These are phyloP conservation scores for Archips xylosteana DNA, from an alignment of 2,888 invertebrate species.

Conservation along the genomic window DNA sequence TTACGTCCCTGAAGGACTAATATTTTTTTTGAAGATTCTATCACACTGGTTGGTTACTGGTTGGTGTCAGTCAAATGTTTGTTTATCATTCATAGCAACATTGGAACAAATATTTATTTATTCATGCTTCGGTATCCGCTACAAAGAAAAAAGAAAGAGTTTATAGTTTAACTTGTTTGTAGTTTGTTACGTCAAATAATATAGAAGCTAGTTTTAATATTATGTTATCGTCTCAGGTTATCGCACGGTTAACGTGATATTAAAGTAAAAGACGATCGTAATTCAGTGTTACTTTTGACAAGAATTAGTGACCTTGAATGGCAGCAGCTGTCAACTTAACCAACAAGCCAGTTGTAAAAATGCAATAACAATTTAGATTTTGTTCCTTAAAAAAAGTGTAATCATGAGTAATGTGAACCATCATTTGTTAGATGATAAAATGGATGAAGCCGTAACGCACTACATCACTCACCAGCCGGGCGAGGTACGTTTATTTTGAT, in stretches of 20 bases:
- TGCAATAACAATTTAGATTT: slow-evolving; percentile 49
- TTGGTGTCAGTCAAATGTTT: too few species aligned
- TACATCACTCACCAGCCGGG: slow-evolving; percentile 74
- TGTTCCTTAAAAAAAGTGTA: slow-evolving; percentile 39
- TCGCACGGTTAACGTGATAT: too few species aligned
- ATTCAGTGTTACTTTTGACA: slow-evolving; percentile 30
- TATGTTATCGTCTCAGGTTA: not conserved
- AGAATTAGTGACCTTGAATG: slow-evolving; percentile 52
- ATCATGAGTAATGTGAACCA: slow-evolving; percentile 69
- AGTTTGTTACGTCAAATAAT: not conserved
- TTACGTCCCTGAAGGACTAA: too few species aligned
- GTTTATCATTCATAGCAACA: slow-evolving; percentile 15
- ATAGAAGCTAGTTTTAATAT: not conserved
- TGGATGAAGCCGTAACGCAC: slow-evolving; percentile 79
- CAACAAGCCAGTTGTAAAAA: slow-evolving; percentile 48
- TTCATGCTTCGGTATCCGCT: slow-evolving; percentile 10
- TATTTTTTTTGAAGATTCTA: too few species aligned
- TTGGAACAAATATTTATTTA: slow-evolving; percentile 38
- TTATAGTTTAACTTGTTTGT: not conserved
- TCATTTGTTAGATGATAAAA: slow-evolving; percentile 69
- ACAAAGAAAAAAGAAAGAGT: not conserved
- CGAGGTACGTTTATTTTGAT: slow-evolving; percentile 61
- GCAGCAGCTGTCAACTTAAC: slow-evolving; percentile 59
- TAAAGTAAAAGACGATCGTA: not conserved
- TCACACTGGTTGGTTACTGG: too few species aligned